Evolutionary conservation across 1,140 invertebrate species (phyloP).

Genomic region (Eciton burchellii): DNA sequence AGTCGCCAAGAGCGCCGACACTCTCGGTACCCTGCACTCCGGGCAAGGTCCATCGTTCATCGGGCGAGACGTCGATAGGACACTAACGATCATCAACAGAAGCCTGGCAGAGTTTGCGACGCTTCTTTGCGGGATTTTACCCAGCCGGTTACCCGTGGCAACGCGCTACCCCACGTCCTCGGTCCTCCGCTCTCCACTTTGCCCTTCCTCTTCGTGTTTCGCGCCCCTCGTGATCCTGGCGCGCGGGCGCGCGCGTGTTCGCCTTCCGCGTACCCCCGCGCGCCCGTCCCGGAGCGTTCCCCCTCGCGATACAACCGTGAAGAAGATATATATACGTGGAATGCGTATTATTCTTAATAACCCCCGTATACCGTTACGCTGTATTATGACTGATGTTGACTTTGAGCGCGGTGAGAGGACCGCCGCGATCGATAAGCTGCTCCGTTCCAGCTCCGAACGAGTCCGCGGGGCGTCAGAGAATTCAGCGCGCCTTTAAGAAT

Average conservation of each 20-base stretch:
- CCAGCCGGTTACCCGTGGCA: constrained; percentile 84
- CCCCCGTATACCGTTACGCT: constrained; percentile 81
- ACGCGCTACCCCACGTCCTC: constrained; percentile 75
- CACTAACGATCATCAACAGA: constrained; percentile 64
- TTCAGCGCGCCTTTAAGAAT: constrained; percentile 20
- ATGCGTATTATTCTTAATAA: constrained; percentile 86
- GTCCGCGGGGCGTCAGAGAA: constrained; percentile 19
- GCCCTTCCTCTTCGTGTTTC: constrained; percentile 37
- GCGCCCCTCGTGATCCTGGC: constrained; percentile 48
- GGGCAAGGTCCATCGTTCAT: constrained; percentile 6
- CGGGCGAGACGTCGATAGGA: constrained; percentile 82
- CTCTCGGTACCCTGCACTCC: constrained; percentile 31
- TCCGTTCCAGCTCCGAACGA: constrained; percentile 52
- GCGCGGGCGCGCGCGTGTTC: constrained; percentile 1
- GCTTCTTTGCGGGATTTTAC: constrained; percentile 85
- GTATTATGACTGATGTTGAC: constrained; percentile 86
- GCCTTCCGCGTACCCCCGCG: constrained; percentile 41
- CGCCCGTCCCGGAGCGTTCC: constrained; percentile 38
- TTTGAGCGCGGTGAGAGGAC: constrained; percentile 78
- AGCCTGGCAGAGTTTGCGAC: constrained; percentile 66
- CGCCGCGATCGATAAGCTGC: constrained; percentile 83
- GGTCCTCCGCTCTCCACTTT: constrained; percentile 16
- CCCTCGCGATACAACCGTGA: constrained; percentile 59
- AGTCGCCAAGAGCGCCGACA: neutral
- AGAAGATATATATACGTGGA: constrained; percentile 80